Base-by-base conservation (phyloP, 1,140 invertebrate species). In the Drosophila dunni region DNA sequence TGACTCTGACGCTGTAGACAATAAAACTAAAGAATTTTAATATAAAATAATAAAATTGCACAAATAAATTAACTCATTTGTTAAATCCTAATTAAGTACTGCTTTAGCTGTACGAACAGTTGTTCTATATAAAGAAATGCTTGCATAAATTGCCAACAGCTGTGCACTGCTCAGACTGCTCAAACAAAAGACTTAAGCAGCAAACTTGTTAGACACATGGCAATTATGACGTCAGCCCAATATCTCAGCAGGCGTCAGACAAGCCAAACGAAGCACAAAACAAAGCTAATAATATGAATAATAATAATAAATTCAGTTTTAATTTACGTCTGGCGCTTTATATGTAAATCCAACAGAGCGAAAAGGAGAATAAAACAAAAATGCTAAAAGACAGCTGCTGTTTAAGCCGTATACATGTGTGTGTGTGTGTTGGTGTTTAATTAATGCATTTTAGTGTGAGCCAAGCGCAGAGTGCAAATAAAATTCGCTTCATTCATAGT, bases 131-230 rank as follows among this genome's bases (percentile, higher is more conserved):
- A 17, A 54, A 7, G 15, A 33, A 9, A 38, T 38, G 33, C 11
- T 20, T 20, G 1, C 34, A 10, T 7, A 20, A 29, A 29, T 29
- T 29, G 24, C 6, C 24, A 29, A 17, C 15, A 38, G 13, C 10
- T 54, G 11, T 51, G 13, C 7, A 2, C 29, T 33, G 6, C n/a
- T 3, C 5, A 11, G n/a, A 0, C n/a, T n/a, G n/a, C n/a, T n/a
- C 10, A 29, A 81, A 83, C 83, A 70, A 88, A 89, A 75, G 84
- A 88, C 83, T 83, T 62, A 84, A 78, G 61, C 73, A 64, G 56
- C 84, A 89, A 88, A 88, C 83, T 78, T 83, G 63, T 60, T 75
- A 34, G 6, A 17, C 44, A 42, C 7, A 48, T 54, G 15, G 9
- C 51, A n/a, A 13, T 45, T 29, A 83, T 86, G 83, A 83, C 83